Evolutionary conservation across 2,113 vertebrate species (phyloP).

Genomic region (Apistogramma diplotaenia): DNA sequence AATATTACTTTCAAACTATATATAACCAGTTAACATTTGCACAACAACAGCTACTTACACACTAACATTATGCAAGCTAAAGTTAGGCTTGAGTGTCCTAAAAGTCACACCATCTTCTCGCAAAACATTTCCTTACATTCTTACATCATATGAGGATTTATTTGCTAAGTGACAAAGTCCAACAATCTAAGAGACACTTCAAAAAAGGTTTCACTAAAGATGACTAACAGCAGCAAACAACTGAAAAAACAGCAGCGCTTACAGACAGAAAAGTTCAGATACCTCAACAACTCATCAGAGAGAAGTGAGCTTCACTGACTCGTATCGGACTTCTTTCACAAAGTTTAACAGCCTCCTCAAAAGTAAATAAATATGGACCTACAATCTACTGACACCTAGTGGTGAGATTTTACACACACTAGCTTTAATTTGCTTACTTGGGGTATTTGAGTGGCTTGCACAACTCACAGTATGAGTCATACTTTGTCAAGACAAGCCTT

Average conservation of each 20-base stretch:
- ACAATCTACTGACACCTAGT: not conserved
- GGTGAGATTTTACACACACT: not conserved
- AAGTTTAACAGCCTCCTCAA: not conserved
- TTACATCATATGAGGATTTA: not conserved
- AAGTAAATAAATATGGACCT: not conserved
- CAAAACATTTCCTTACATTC: not conserved
- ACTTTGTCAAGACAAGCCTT: not conserved
- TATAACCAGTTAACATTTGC: not conserved
- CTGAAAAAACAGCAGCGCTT: not conserved
- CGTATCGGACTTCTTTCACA: not conserved
- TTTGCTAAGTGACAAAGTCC: not conserved
- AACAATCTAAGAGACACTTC: not conserved
- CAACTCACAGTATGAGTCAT: not conserved
- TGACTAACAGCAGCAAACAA: not conserved
- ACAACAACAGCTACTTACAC: not conserved
- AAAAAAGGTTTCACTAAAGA: not conserved
- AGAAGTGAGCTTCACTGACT: not conserved
- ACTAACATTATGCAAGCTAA: too few relatives aligned
- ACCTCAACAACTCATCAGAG: not conserved
- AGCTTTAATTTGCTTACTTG: not conserved
- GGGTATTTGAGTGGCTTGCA: not conserved
- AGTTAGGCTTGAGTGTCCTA: too few relatives aligned
- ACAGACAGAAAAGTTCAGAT: not conserved
- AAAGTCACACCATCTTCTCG: not conserved
- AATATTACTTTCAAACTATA: not conserved